These are phyloP conservation scores for Hirtodrosophila duncani DNA, from an alignment of 2,888 invertebrate genomes.

Conservation along the genomic window DNA sequence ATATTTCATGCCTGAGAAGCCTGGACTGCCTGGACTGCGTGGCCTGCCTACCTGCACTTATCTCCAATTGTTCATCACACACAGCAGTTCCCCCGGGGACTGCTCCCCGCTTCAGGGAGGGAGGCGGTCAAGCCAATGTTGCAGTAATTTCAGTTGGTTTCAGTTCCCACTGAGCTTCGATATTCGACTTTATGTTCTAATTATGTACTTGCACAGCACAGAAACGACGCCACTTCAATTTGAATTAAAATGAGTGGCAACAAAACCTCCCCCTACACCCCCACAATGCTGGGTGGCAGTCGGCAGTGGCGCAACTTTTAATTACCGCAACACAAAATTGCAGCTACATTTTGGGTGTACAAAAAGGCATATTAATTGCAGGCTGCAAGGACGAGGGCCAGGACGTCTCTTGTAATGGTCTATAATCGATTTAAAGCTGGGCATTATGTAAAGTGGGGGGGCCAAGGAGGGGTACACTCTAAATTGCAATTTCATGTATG, in stretches of 20 bases:
- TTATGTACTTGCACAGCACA: conserved; percentile 64
- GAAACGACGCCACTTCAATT: conserved; percentile 65
- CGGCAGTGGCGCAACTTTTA: conserved; percentile 66
- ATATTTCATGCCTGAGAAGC: conserved; percentile 72
- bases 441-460: conserved; percentile 51
- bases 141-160: conserved; percentile 56
- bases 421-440: conserved; percentile 62
- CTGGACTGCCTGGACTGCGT: too few relatives aligned
- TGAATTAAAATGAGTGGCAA: conserved; percentile 62
- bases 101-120: too few relatives aligned
- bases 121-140: not conserved
- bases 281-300: conserved; percentile 47
- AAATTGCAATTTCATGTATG: conserved; percentile 49
- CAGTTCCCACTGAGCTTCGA: conserved; percentile 54
- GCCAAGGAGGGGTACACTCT: too few relatives aligned
- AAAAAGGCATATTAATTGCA: conserved; percentile 59
- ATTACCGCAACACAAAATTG: conserved; percentile 66
- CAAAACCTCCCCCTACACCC: not conserved
- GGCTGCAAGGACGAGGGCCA: conserved; percentile 35
- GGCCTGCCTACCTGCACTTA: conserved; percentile 72
- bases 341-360: conserved; percentile 33
- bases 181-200: conserved; percentile 64
- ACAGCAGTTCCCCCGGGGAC: too few relatives aligned
- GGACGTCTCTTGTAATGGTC: conserved; percentile 48
- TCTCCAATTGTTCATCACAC: conserved; percentile 66